Conservation (phyloP, 2,113 vertebrate genomes). For the Sturnira hondurensis region DNA sequence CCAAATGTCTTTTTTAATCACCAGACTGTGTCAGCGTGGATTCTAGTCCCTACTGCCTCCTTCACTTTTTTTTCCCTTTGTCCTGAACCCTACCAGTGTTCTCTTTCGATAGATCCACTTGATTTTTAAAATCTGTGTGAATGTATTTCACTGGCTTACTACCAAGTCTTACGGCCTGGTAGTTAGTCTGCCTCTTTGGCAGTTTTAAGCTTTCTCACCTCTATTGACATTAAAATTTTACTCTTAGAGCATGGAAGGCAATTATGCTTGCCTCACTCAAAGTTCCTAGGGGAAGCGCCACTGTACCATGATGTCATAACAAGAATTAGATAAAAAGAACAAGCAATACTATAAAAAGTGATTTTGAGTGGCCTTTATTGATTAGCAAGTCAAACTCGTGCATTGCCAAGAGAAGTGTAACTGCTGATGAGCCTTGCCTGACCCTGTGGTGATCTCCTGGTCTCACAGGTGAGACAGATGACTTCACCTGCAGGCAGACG, state of each 20-base stretch:
- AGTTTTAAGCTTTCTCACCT: slow-evolving; percentile 3
- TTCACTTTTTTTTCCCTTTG: background rate
- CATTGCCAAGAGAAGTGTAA: background rate
- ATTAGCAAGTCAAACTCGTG: background rate
- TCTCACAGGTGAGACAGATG: background rate
- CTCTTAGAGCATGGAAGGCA: background rate
- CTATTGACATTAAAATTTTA: slow-evolving; percentile 35
- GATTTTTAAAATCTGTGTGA: background rate
- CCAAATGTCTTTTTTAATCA: background rate
- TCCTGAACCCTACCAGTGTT: background rate
- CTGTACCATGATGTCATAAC: background rate
- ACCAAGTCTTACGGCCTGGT: background rate
- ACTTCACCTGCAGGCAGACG: background rate
- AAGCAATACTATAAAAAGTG: background rate
- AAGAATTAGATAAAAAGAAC: slow-evolving; percentile 45
- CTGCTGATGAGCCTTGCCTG: background rate
- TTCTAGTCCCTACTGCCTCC: background rate
- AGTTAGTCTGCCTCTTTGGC: background rate
- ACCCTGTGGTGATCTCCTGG: no score
- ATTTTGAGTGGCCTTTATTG: background rate
- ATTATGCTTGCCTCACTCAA: slow-evolving; percentile 34
- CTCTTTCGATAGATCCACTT: background rate
- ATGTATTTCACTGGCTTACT: background rate
- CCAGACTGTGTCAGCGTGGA: background rate
- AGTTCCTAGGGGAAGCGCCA: background rate